Conservation (phyloP, 2,113 vertebrate species). For the Tetraodon nigroviridis region DNA sequence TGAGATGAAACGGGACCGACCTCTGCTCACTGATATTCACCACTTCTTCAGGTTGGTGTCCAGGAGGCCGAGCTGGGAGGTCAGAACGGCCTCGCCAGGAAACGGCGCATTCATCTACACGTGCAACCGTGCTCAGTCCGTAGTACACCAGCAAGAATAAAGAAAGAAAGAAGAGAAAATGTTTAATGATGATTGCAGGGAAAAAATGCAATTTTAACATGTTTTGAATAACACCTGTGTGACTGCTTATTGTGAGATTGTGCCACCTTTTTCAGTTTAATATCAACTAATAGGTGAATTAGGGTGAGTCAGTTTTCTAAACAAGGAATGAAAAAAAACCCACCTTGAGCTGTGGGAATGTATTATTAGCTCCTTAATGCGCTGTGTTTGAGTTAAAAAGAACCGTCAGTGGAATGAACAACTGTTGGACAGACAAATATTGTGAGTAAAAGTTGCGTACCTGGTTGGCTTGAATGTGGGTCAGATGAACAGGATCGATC, state of each 20-base stretch:
- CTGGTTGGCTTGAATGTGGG: too few relatives aligned
- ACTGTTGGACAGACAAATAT: too few relatives aligned
- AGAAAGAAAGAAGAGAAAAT: too few relatives aligned
- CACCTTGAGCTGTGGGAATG: background rate
- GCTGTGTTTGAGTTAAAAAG: too few relatives aligned
- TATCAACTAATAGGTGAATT: background rate
- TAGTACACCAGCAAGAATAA: background rate
- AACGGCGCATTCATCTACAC: background rate
- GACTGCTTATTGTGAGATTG: background rate
- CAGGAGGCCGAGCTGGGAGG: background rate
- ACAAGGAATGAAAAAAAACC: background rate
- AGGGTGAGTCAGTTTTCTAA: too few relatives aligned
- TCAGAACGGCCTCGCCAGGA: slow-evolving; percentile 15
- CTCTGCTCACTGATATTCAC: slow-evolving; percentile 35
- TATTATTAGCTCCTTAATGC: too few relatives aligned
- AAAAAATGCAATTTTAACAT: too few relatives aligned
- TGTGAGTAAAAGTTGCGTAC: too few relatives aligned
- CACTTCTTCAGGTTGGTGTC: slow-evolving; percentile 5
- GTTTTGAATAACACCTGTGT: background rate
- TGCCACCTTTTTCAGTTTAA: background rate
- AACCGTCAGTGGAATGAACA: too few relatives aligned
- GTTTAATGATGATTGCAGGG: too few relatives aligned
- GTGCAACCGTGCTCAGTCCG: background rate
- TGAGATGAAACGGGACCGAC: slow-evolving; percentile 27
- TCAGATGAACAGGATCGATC: too few relatives aligned